A percentile compares a stretch with the other conserved stretches of the same genome.
Evolutionary conservation across 1,140 invertebrate species (phyloP).

Genomic region (Akabosia matsudoensis): DNA sequence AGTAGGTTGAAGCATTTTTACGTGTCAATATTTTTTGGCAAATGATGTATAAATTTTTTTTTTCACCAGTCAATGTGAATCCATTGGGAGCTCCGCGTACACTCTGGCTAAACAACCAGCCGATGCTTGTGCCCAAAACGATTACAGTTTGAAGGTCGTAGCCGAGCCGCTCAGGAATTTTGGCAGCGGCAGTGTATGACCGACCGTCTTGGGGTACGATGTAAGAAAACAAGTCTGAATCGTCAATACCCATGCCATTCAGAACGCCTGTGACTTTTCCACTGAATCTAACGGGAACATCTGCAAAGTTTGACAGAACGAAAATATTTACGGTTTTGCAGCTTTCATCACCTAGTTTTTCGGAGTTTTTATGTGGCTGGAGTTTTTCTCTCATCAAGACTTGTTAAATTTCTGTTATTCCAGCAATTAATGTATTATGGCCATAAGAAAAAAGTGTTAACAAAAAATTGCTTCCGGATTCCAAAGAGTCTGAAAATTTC

Average conservation of each 20-base stretch:
- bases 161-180: slow-evolving; percentile 68
- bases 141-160: slow-evolving; percentile 73
- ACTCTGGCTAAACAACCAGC: slow-evolving; percentile 87
- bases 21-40: slow-evolving; percentile 20
- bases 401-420: too few relatives aligned
- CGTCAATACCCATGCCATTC: slow-evolving; percentile 69
- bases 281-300: slow-evolving; percentile 75
- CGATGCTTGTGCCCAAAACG: slow-evolving; percentile 73
- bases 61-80: slow-evolving; percentile 70
- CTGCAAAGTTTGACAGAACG: slow-evolving; percentile 54
- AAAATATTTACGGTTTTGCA: too few relatives aligned
- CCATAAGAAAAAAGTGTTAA: not conserved
- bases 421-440: not conserved
- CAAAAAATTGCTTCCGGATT: slow-evolving; percentile 9
- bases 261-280: slow-evolving; percentile 76
- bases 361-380: too few relatives aligned
- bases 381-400: too few relatives aligned
- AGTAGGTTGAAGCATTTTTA: not conserved
- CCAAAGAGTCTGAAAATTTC: not conserved
- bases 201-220: slow-evolving; percentile 82
- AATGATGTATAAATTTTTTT: slow-evolving; percentile 14
- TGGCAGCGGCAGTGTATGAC: slow-evolving; percentile 84
- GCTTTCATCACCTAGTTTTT: too few relatives aligned
- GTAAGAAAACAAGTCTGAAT: slow-evolving; percentile 87
- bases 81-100: slow-evolving; percentile 73